Evolutionary conservation across 2,888 invertebrate genomes (phyloP), one percentile per base, ranked within the genome.

Genomic region (Rotaria macrura): DNA sequence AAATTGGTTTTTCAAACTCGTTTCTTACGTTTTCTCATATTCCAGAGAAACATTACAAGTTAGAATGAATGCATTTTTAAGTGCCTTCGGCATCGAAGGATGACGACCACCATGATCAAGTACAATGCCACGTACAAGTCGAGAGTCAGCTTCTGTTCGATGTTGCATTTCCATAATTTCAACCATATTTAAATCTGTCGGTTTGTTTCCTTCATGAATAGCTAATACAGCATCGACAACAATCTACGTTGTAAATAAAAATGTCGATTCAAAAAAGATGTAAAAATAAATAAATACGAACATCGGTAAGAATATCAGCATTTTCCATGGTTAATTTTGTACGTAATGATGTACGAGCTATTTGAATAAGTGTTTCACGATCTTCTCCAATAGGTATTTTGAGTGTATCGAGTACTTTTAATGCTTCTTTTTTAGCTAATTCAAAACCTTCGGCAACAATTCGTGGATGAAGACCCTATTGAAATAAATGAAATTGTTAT

Each of bases 41-140:
- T 99, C 99, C 90, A 99, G 93, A 25, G 97, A 97, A 43, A 99
- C 96, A 90, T 99, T 99, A 91, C 97, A 97, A 0, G 96, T 98
- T 43, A 99, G 93, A 89, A 99, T 96, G 91, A 94, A 97, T 25
- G 95, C 96, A 90, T 99, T 95, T 88, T 94, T 94, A 1, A 96
- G 92, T 85, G 94, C 93, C 91, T 97, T 97, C 9, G 96, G 97
- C 99, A 99, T 99, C 90, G 98, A 97, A 0, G 99, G 99, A 92
- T 99, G 99, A 83, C 99, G 94, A 0, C 95, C 93, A 49, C 99
- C 99, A 91, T 99, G 99, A 92, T 99, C 99, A 92, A 99, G 91
- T 0, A 99, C 99, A 87, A 93, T 89, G 91, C 96, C 96, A 90
- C 93, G 94, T 85, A 98, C 93, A 85, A 97, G 88, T 38, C 90